Conservation (phyloP, 2,797 vertebrate species). For the Pseudochirops corinnae region DNA sequence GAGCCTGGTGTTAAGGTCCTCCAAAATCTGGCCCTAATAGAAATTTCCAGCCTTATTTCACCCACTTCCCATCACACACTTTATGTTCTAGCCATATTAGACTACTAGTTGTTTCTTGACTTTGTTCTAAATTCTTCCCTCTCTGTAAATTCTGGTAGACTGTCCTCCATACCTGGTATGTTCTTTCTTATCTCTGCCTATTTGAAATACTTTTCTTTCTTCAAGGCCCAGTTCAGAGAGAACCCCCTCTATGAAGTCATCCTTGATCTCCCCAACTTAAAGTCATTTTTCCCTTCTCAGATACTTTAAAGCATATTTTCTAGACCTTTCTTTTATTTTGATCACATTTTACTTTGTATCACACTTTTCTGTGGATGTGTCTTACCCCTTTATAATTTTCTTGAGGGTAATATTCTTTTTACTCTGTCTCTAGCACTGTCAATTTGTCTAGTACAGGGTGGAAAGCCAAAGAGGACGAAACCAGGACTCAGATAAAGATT, state of each 20-base stretch:
- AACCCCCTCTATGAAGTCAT: not conserved
- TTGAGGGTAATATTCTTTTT: not conserved
- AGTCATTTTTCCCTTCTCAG: not conserved
- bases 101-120: not conserved
- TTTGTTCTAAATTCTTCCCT: not conserved
- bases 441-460: not conserved
- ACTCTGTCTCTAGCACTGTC: not conserved
- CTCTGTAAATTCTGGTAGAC: not conserved
- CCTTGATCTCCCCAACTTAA: too few relatives aligned
- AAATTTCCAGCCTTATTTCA: not conserved
- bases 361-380: not conserved
- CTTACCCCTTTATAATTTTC: conserved; percentile 1
- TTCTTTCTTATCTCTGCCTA: not conserved
- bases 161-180: not conserved
- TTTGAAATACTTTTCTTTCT: not conserved
- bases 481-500: too few relatives aligned
- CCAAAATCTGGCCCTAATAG: not conserved
- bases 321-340: not conserved
- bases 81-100: not conserved
- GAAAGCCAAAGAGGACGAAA: too few relatives aligned
- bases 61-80: not conserved
- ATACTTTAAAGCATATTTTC: not conserved
- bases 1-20: not conserved
- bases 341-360: not conserved
- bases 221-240: not conserved